These are phyloP conservation scores for Tiaroga cobitis DNA, from an alignment of 2,797 vertebrate genomes.

Conservation along the genomic window DNA sequence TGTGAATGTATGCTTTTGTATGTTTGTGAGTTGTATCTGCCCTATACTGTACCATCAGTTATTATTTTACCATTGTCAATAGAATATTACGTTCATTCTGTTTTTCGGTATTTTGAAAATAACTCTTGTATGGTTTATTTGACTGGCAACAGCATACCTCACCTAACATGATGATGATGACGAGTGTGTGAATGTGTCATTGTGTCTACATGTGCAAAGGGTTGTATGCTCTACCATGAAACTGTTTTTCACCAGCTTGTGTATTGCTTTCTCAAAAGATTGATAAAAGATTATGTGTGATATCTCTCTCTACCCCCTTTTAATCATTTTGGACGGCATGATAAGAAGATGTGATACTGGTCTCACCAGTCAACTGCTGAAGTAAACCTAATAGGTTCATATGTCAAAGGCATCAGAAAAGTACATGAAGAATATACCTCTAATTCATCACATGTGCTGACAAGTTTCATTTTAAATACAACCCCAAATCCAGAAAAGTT, in stretches of 20 bases:
- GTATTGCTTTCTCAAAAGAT: constrained; percentile 26
- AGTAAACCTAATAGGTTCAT: constrained; percentile 34
- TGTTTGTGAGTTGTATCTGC: constrained; percentile 5
- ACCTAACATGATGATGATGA: constrained; percentile 14
- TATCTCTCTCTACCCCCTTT: not conserved
- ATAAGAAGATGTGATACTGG: constrained; percentile 26
- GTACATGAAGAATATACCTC: constrained; percentile 24
- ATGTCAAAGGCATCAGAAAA: constrained; percentile 18
- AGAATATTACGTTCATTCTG: constrained; percentile 10
- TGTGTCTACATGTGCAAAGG: not conserved
- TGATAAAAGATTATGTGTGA: constrained; percentile 16
- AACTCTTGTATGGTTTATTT: not conserved
- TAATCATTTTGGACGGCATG: constrained; percentile 9
- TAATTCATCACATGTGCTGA: constrained; percentile 37
- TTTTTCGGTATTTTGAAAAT: not conserved
- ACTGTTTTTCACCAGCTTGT: constrained; percentile 33
- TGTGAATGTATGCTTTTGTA: not conserved
- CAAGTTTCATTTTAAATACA: constrained; percentile 10
- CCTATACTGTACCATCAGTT: not conserved
- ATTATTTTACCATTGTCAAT: constrained; percentile 19
- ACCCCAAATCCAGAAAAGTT: no score
- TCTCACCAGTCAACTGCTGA: constrained; percentile 22
- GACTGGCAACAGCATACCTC: constrained; percentile 14
- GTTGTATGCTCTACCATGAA: not conserved
- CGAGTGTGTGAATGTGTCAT: not conserved